These are phyloP conservation scores for Drepana arcuata DNA, from an alignment of 1,140 invertebrate genomes.

Conservation along the genomic window DNA sequence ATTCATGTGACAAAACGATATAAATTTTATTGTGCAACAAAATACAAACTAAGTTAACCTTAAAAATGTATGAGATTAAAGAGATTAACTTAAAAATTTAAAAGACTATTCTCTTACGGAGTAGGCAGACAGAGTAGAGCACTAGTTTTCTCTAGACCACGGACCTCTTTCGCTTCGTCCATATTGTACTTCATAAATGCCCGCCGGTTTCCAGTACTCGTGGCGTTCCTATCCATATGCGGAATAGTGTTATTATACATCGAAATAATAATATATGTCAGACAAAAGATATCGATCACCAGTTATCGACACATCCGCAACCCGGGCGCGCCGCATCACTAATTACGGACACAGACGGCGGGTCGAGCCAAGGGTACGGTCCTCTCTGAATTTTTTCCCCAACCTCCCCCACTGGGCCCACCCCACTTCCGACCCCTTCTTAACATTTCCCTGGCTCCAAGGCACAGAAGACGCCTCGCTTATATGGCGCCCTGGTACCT, in stretches of 20 bases:
- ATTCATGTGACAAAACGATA: too few relatives aligned
- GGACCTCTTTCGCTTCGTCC: not conserved
- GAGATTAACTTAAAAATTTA: too few relatives aligned
- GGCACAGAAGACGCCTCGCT: slow-evolving; percentile 59
- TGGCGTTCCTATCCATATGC: too few relatives aligned
- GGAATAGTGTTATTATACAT: too few relatives aligned
- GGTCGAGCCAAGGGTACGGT: slow-evolving; percentile 60
- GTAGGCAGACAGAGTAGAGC: too few relatives aligned
- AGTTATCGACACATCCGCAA: slow-evolving; percentile 34
- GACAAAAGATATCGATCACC: slow-evolving; percentile 12
- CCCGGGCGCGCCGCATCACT: slow-evolving; percentile 48
- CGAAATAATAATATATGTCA: not conserved
- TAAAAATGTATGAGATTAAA: too few relatives aligned
- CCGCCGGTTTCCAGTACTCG: too few relatives aligned
- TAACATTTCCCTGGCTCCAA: slow-evolving; percentile 63
- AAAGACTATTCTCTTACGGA: too few relatives aligned
- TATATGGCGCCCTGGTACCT: slow-evolving; percentile 62
- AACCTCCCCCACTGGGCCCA: slow-evolving; percentile 41
- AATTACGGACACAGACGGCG: slow-evolving; percentile 62
- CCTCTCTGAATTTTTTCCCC: slow-evolving; percentile 64
- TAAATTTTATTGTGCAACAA: too few relatives aligned
- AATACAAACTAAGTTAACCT: too few relatives aligned
- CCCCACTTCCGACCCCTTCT: slow-evolving; percentile 50
- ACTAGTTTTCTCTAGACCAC: not conserved
- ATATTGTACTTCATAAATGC: too few relatives aligned